phyloP scores from a whole-genome alignment of 2,888 invertebrate genomes.

The Itoplectis maculator region DNA sequence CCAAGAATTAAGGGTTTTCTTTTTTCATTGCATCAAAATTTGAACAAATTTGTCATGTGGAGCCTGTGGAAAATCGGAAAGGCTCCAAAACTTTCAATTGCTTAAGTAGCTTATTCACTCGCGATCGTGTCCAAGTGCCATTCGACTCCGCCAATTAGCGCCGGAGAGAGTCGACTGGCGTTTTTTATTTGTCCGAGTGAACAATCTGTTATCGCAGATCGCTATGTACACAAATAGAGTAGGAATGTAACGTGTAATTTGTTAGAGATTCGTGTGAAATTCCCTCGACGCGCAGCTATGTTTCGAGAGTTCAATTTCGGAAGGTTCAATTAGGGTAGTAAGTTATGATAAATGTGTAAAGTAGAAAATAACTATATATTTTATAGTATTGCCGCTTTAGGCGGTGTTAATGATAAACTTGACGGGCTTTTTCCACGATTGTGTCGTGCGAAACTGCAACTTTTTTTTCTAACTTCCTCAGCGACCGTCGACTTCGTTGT shows the following conservation, averaged over 20 bases:
- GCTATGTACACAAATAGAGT: slow-evolving; percentile 57
- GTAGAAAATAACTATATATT: slow-evolving; percentile 5
- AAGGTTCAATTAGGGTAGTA: slow-evolving; percentile 12
- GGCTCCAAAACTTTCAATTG: too few species aligned
- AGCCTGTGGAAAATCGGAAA: too few species aligned
- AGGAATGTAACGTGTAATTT: slow-evolving; percentile 35
- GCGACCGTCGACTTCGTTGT: slow-evolving; percentile 47
- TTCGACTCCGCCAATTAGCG: slow-evolving; percentile 53
- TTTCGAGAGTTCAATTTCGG: neutral
- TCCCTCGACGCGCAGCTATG: slow-evolving; percentile 73
- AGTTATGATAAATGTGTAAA: slow-evolving; percentile 38
- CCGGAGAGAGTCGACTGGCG: slow-evolving; percentile 49
- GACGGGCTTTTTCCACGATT: slow-evolving; percentile 44
- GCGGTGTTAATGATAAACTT: slow-evolving; percentile 38
- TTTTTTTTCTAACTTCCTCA: slow-evolving; percentile 23
- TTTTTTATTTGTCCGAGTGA: slow-evolving; percentile 38
- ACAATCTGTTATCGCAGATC: slow-evolving; percentile 8
- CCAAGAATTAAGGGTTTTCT: slow-evolving; percentile 85
- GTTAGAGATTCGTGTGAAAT: slow-evolving; percentile 40
- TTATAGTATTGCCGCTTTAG: slow-evolving; percentile 54
- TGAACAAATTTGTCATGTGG: too few species aligned
- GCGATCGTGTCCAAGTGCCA: slow-evolving; percentile 60
- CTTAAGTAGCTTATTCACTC: slow-evolving; percentile 41
- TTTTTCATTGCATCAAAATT: neutral
- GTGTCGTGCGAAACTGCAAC: slow-evolving; percentile 12